Evolutionary conservation across 2,113 vertebrate species (phyloP), one percentile per base, ranked within the genome.

Genomic region (Podilymbus podiceps): DNA sequence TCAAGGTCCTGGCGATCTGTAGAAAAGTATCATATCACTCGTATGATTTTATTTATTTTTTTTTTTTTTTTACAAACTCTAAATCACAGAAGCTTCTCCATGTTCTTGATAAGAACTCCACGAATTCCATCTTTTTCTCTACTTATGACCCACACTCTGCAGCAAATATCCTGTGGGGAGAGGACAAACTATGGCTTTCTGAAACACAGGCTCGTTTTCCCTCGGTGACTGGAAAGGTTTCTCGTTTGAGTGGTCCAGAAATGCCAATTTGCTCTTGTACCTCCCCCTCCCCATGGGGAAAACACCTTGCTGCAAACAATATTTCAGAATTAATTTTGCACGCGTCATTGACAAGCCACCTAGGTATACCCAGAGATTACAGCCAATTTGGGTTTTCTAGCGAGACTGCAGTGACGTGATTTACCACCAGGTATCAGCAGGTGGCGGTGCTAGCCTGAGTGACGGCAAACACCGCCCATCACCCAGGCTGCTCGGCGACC

Each of bases 1-100:
- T 99, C 99, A 74, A 99, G 98, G 96, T 99, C 99, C 98, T 99
- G 99, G 35, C 99, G 99, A 94, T 99, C 99, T 99, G 94, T 55
- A 89, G n/a, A 24, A 35, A 93, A 82, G 33, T 24, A 83, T 6
- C 30, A 33, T 4, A 90, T n/a, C 21, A 30, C 69, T 59, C 4
- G 1, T 59, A 52, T 40, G 35, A 69, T 33, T 85, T 83, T 14
- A 72, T 78, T 16, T 46, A 12, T 25, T 8, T n/a, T 6, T 40
- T 52, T 6, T 68, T 53, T 18, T 1, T 55, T 49, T n/a, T 33
- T 15, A 58, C 17, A 58, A 71, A 76, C 30, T 42, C 44, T 49
- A 78, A 66, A 68, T 42, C 44, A 60, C 68, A 81, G 19, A 60
- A 67, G 22, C 15, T 79, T 20, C 27, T 80, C 53, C 3, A 0